A percentile compares a stretch with the other conserved stretches of the same genome.
phyloP scores from a whole-genome alignment of 1,140 invertebrate species.

The Aphelinus atriplicis region DNA sequence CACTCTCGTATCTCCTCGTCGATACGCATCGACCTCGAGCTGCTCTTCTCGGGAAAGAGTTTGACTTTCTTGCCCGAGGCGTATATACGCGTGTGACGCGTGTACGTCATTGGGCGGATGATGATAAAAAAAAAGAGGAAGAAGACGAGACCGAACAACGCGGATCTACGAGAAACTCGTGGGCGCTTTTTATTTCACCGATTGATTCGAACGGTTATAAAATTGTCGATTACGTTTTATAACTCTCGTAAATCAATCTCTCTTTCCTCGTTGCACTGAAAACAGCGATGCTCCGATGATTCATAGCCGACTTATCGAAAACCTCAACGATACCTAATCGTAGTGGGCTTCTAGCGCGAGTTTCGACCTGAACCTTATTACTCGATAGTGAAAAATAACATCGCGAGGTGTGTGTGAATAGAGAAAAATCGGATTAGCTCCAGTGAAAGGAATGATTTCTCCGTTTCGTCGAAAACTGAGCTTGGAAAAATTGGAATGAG shows the following conservation, averaged over 20 bases:
- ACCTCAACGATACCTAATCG: no score
- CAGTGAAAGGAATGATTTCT: no score
- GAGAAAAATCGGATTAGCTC: no score
- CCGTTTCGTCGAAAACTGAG: no score
- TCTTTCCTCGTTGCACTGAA: neutral
- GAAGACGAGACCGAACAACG: neutral
- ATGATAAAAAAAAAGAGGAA: conserved; percentile 8
- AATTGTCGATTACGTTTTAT: conserved; percentile 23
- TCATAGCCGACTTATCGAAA: no score
- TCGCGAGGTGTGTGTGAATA: no score
- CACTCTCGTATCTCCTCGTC: conserved; percentile 12
- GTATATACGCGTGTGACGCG: neutral
- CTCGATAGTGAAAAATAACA: no score
- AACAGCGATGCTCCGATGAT: no score
- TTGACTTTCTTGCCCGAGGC: neutral
- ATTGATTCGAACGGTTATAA: neutral
- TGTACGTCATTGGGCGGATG: no score
- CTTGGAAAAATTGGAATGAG: no score
- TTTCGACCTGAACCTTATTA: no score
- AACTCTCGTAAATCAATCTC: conserved; percentile 25
- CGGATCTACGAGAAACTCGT: neutral
- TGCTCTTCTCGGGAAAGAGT: neutral
- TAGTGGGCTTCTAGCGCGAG: no score
- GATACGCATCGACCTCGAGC: neutral
- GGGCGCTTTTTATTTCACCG: conserved; percentile 3